Base-by-base conservation (phyloP, 2,113 vertebrate species). In the Pseudolaguvia tuberculata region DNA sequence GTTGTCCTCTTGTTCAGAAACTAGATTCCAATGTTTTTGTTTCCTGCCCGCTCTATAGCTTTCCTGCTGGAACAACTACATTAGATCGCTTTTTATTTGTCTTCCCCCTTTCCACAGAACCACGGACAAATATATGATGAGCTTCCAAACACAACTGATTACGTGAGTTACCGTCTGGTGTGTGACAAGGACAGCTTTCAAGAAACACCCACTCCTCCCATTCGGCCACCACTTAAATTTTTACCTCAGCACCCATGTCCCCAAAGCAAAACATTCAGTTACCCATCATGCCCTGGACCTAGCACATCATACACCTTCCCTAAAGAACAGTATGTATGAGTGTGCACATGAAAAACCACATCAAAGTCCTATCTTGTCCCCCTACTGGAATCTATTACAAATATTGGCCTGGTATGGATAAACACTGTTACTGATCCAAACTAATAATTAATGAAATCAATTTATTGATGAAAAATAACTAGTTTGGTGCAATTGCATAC, bases 301-400 rank as follows among this genome's bases (percentile, higher is more conserved):
- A 84, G 91, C 35, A 89, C 91, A 58, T 91, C 91, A 2, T 93
- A 93, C 85, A 92, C 93, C 66, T 94, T 92, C 78, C 93, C 93
- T 73, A 93, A 94, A 88, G 93, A 95, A 85, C 93, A 94, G 84
- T 94, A 94, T 4, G 92, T 95, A 70, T 94, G 82, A 93, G 72
- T 25, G 0, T 0, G 70, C 55, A 20, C 63, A 20, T 48, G 45
- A 8, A 48, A 42, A 7, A 15, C 72, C 51, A 62, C 9, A 47
- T 29, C 65, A 10, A 21, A 39, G 35, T 67, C 17, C 23, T 4
- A 27, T 10, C 4, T 20, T 50, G 45, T 29, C 50, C 52, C 31
- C 23, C n/a, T 39, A 42, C 52, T 45, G 27, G 7, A 67, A 20
- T 53, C 14, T 67, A 45, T 50, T 7, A 67, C 18, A 67, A 27